Base-by-base conservation (phyloP, 2,113 vertebrate genomes). In the Menidia beryllina region DNA sequence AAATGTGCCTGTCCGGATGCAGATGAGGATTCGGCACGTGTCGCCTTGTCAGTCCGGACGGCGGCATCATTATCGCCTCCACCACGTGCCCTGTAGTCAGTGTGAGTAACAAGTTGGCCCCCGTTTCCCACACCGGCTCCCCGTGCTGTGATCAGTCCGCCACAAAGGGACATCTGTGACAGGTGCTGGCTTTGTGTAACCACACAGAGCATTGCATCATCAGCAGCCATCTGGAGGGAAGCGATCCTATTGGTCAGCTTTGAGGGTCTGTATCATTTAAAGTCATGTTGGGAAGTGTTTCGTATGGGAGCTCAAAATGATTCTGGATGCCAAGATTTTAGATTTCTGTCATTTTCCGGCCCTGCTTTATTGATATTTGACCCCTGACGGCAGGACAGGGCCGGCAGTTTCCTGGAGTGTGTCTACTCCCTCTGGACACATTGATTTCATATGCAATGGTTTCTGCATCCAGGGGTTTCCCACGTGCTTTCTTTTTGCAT, bases 81-180 rank as follows among this genome's bases (percentile, higher is more conserved):
- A 61, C 57, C 81, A 59, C 67, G 67, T 78, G 80, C 66, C 61
- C 12, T 67, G 24, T 36, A 13, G 58, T 78, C 48, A 27, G 55
- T 82, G 86, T 89, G 88, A 86, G 85, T 61, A 77, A 51, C 60
- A 61, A 63, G 56, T 51, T 23, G 27, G 45, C 72, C 69, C 27
- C 51, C 74, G 61, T 69, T 89, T 90, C 89, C 82, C 89, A 90
- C 86, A 86, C 80, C 67, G 65, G 73, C 62, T 79, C 48, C 26
- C 69, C 14, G 60, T 70, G 41, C 64, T 80, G 68, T 62, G 72
- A 45, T 84, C 75, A 78, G 26, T 77, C 45, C 43, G 63, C 55
- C 14, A 81, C 79, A 88, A 86, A 87, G 71, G 41, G 17, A 45
- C 41, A 17, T n/a, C 15, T 8, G 68, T 83, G 83, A 70, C 65